A percentile compares a stretch with the other conserved stretches of the same genome.
These are phyloP conservation scores for Drosophila kuntzei DNA, from an alignment of 2,888 invertebrate genomes.

Conservation along the genomic window DNA sequence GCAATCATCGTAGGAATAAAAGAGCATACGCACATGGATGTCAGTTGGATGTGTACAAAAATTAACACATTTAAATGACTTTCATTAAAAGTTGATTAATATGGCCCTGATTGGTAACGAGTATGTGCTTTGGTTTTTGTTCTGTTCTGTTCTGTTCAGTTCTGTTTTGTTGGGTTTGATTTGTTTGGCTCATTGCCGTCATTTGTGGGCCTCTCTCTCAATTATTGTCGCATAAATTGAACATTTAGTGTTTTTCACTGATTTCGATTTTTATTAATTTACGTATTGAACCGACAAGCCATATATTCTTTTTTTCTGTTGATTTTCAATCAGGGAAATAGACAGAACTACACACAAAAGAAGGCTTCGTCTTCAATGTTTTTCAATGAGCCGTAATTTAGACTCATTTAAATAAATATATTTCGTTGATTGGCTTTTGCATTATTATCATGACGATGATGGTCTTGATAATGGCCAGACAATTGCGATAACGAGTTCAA, in stretches of 20 bases:
- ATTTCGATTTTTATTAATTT: constrained; percentile 79
- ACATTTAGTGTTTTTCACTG: constrained; percentile 77
- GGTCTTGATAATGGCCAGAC: constrained; percentile 53
- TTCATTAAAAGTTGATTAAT: constrained; percentile 81
- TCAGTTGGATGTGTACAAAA: constrained; percentile 52
- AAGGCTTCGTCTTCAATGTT: constrained; percentile 57
- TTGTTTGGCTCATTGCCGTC: constrained; percentile 65
- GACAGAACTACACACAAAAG: constrained; percentile 21
- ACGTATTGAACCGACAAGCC: constrained; percentile 60
- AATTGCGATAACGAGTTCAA: constrained; percentile 82
- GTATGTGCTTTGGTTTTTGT: constrained; percentile 49
- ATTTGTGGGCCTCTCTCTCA: constrained; percentile 60
- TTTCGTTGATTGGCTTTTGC: constrained; percentile 79
- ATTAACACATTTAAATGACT: constrained; percentile 80
- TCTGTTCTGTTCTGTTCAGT: constrained; percentile 7
- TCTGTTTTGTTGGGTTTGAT: constrained; percentile 18
- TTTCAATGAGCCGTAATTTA: constrained; percentile 84
- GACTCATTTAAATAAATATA: constrained; percentile 84
- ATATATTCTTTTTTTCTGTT: constrained; percentile 46
- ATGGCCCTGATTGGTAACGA: constrained; percentile 80
- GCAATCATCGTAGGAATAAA: constrained; percentile 21
- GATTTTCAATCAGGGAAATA: constrained; percentile 74
- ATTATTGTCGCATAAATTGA: constrained; percentile 81
- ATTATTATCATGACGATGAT: constrained; percentile 56
- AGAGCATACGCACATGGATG: constrained; percentile 27